Evolutionary conservation across 2,797 vertebrate genomes (phyloP).

Genomic region (Masticophis lateralis): DNA sequence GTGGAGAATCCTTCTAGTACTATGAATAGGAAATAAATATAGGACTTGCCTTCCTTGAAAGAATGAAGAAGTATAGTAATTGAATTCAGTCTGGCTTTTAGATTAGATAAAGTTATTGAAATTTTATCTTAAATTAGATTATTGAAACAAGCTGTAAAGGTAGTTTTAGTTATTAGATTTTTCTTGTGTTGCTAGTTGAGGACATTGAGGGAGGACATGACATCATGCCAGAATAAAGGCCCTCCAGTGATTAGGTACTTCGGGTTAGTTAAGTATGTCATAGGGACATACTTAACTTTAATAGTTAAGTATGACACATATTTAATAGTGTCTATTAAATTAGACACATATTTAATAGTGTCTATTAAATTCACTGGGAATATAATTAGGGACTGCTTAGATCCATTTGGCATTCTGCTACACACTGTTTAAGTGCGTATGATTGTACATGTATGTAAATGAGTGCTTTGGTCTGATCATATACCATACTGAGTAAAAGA

Average conservation of each 20-base stretch:
- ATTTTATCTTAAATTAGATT: neutral
- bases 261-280: neutral
- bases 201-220: too few relatives aligned
- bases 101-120: too few relatives aligned
- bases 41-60: neutral
- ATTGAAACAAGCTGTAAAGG: neutral
- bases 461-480: neutral
- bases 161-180: neutral
- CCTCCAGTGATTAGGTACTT: too few relatives aligned
- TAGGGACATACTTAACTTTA: too few relatives aligned
- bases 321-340: too few relatives aligned
- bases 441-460: neutral
- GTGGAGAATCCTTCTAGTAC: neutral
- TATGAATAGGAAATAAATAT: neutral
- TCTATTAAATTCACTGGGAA: neutral
- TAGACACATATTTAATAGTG: too few relatives aligned
- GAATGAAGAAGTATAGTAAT: neutral
- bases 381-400: neutral
- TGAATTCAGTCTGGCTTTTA: neutral
- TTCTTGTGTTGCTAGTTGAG: too few relatives aligned
- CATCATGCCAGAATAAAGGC: too few relatives aligned
- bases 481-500: neutral
- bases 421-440: neutral
- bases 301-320: too few relatives aligned
- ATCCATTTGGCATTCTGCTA: too few relatives aligned